Evolutionary conservation across 2,113 vertebrate genomes (phyloP).

Genomic region (Calypte anna): DNA sequence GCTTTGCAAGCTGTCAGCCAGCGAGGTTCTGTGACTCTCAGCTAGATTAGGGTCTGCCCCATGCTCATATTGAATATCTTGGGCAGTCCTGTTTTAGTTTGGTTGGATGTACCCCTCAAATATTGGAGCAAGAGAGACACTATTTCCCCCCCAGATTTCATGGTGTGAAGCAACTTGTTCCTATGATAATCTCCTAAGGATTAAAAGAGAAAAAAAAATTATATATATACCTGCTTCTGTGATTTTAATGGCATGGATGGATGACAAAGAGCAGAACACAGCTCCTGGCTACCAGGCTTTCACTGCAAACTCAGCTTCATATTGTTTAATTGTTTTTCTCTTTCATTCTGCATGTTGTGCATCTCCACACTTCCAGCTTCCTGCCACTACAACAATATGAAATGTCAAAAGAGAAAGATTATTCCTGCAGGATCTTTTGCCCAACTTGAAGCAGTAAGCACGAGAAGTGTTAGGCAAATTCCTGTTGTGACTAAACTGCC

Average conservation of each 20-base stretch:
- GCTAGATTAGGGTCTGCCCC: background rate
- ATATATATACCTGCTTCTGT: background rate
- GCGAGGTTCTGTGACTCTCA: no score
- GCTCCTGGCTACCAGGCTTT: background rate
- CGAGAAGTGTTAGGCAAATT: conserved; percentile 2
- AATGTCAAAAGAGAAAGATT: conserved; percentile 52
- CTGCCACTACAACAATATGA: background rate
- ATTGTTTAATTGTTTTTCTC: conserved; percentile 33
- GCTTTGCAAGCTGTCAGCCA: background rate
- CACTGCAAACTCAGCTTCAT: background rate
- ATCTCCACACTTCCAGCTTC: conserved; percentile 23
- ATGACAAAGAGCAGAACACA: background rate
- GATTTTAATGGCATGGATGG: background rate
- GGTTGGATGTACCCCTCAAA: background rate
- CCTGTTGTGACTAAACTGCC: background rate
- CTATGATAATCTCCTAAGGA: background rate
- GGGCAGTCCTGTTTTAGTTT: fast-evolving
- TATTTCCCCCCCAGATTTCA: background rate
- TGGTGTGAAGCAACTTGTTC: background rate
- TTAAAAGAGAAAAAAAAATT: background rate
- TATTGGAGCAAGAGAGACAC: background rate
- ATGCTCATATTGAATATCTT: fast-evolving
- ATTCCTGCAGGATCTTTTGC: conserved; percentile 34
- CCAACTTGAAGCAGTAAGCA: conserved; percentile 22
- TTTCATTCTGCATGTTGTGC: conserved; percentile 25